Evolutionary conservation across 1,140 invertebrate genomes (phyloP).

Genomic region (Anastrepha ludens): DNA sequence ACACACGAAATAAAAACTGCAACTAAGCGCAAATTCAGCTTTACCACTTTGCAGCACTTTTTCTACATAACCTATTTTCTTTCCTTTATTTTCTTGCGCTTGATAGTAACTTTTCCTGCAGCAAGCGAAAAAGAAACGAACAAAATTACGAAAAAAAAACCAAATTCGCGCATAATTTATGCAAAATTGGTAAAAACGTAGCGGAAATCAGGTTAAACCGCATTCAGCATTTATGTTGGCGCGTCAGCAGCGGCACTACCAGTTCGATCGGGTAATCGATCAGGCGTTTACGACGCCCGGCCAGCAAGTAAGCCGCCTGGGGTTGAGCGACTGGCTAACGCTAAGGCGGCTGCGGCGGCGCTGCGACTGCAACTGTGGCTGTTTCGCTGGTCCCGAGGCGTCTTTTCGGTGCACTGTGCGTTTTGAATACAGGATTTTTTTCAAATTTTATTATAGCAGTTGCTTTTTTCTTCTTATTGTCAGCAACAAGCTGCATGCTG

Average conservation of each 20-base stretch:
- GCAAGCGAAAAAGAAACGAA: not conserved
- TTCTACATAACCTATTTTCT: not conserved
- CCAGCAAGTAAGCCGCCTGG: not conserved
- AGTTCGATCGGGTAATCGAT: slow-evolving; percentile 5
- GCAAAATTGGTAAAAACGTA: slow-evolving; percentile 43
- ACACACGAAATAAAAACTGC: not conserved
- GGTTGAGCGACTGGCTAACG: not conserved
- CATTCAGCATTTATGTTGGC: slow-evolving; percentile 34
- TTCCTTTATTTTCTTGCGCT: not conserved
- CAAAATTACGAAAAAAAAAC: not conserved
- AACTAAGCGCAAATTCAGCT: not conserved
- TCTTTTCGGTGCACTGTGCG: not conserved
- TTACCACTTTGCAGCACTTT: not conserved
- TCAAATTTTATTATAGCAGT: no score
- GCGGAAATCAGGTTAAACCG: slow-evolving; percentile 49
- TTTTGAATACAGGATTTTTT: not conserved
- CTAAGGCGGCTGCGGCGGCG: not conserved
- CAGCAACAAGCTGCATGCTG: no score
- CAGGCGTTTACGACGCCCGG: not conserved
- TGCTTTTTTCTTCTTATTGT: not conserved
- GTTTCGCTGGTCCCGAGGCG: not conserved
- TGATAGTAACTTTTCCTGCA: not conserved
- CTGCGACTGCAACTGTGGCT: not conserved
- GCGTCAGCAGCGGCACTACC: not conserved
- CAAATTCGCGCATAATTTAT: slow-evolving; percentile 45